These are phyloP conservation scores for Python bivittatus DNA, from an alignment of 2,113 vertebrate genomes.

Conservation along the genomic window DNA sequence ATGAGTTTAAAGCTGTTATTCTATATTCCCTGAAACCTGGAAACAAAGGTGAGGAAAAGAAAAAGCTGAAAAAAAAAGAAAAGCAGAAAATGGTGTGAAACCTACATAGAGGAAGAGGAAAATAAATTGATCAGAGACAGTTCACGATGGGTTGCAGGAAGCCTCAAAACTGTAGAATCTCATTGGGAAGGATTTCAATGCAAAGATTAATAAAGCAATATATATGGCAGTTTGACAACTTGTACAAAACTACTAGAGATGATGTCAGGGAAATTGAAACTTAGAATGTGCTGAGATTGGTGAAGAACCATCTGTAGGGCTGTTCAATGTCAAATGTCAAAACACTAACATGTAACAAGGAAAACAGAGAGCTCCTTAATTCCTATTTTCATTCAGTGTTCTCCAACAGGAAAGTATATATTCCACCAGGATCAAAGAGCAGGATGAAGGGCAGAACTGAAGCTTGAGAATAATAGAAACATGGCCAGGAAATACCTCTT, in stretches of 20 bases:
- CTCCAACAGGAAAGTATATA: too few species aligned
- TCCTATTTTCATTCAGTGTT: too few species aligned
- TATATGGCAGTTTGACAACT: neutral
- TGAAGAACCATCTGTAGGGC: neutral
- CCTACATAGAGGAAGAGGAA: neutral
- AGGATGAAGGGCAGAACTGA: too few species aligned
- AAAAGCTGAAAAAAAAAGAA: neutral
- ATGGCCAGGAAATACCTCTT: too few species aligned
- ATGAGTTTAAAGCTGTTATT: neutral
- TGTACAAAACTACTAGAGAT: neutral
- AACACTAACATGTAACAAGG: neutral
- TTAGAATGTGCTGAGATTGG: neutral
- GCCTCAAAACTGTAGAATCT: neutral
- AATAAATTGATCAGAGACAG: neutral
- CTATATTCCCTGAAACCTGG: neutral
- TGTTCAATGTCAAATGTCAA: neutral
- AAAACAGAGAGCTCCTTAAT: too few species aligned
- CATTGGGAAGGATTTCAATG: neutral
- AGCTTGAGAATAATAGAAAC: too few species aligned
- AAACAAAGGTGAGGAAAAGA: neutral
- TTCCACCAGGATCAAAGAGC: too few species aligned
- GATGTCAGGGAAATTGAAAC: neutral
- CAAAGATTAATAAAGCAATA: neutral
- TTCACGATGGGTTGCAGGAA: neutral
- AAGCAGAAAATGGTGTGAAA: neutral